Evolutionary conservation across 92 coral and sea anemone species (phyloP).

Genomic region (Galaxea fascicularis): DNA sequence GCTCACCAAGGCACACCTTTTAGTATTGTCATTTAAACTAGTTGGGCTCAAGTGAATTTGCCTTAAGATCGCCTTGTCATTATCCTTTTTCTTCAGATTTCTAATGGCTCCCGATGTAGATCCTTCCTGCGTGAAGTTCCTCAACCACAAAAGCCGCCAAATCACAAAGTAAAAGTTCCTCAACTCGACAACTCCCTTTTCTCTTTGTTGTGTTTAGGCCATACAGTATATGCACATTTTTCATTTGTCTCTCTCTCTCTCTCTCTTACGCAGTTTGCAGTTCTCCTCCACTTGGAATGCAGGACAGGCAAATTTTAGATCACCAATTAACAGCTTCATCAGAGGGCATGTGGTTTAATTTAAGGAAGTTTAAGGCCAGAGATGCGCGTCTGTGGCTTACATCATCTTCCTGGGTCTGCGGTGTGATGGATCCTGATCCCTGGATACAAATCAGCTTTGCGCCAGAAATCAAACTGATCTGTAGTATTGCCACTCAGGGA

Average conservation of each 20-base stretch:
- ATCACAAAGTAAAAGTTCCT: too few relatives aligned
- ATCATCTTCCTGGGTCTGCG: conserved; percentile 73
- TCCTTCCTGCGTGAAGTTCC: too few relatives aligned
- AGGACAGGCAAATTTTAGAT: conserved; percentile 61
- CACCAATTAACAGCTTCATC: conserved; percentile 73
- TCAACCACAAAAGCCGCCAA: too few relatives aligned
- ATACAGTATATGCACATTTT: too few relatives aligned
- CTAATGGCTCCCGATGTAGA: too few relatives aligned
- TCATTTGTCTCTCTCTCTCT: not conserved
- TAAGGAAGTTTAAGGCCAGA: conserved; percentile 50
- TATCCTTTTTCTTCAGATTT: too few relatives aligned
- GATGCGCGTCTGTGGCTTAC: conserved; percentile 41
- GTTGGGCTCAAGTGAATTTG: too few relatives aligned
- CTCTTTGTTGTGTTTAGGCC: too few relatives aligned
- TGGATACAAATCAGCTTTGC: conserved; percentile 74
- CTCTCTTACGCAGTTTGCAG: conserved; percentile 66
- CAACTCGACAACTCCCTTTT: too few relatives aligned
- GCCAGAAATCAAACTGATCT: conserved; percentile 60
- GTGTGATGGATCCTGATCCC: conserved; percentile 49
- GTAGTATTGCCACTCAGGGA: conserved; percentile 80
- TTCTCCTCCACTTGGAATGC: conserved; percentile 73
- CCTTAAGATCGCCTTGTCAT: too few relatives aligned
- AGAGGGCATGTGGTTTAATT: conserved; percentile 65
- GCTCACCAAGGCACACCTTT: too few relatives aligned
- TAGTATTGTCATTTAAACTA: too few relatives aligned